These are phyloP conservation scores for Drosophila multiciliata DNA, from an alignment of 2,888 invertebrate species.

Conservation along the genomic window DNA sequence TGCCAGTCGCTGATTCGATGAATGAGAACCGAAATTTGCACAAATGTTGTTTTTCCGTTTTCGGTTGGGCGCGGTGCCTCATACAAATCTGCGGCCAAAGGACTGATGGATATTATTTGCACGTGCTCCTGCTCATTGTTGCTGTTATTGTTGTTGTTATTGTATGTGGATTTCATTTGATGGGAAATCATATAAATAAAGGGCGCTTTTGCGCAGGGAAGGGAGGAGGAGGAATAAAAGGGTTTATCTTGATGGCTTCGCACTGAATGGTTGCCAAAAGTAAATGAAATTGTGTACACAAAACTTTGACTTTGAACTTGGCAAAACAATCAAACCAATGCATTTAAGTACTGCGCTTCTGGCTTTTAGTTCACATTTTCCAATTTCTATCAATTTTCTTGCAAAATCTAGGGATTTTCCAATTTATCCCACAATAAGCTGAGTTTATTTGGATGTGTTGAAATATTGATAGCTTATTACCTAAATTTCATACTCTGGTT, in stretches of 20 bases:
- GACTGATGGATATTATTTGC: slow-evolving; percentile 66
- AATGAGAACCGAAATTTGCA: slow-evolving; percentile 41
- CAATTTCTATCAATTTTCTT: slow-evolving; percentile 2
- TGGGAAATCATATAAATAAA: slow-evolving; percentile 44
- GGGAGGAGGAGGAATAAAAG: slow-evolving; percentile 14
- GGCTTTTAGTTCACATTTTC: not conserved
- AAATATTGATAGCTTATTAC: not conserved
- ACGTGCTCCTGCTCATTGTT: slow-evolving; percentile 48
- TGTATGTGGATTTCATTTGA: slow-evolving; percentile 47
- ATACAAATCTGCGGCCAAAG: slow-evolving; percentile 46
- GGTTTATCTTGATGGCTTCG: slow-evolving; percentile 35
- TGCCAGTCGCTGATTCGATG: slow-evolving; percentile 33
- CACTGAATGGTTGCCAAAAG: slow-evolving; percentile 18
- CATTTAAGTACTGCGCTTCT: slow-evolving; percentile 8
- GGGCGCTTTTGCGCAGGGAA: slow-evolving; percentile 9
- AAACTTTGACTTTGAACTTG: slow-evolving; percentile 40
- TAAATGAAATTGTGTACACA: slow-evolving; percentile 28
- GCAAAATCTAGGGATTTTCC: slow-evolving; percentile 15
- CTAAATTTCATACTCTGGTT: not conserved
- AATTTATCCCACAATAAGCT: not conserved
- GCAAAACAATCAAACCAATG: slow-evolving; percentile 41
- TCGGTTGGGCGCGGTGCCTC: slow-evolving; percentile 31
- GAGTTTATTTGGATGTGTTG: not conserved
- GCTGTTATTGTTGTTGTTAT: not conserved
- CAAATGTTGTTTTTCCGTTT: slow-evolving; percentile 38